Evolutionary conservation across 2,113 vertebrate genomes (phyloP).

Genomic region (Thermophis baileyi): DNA sequence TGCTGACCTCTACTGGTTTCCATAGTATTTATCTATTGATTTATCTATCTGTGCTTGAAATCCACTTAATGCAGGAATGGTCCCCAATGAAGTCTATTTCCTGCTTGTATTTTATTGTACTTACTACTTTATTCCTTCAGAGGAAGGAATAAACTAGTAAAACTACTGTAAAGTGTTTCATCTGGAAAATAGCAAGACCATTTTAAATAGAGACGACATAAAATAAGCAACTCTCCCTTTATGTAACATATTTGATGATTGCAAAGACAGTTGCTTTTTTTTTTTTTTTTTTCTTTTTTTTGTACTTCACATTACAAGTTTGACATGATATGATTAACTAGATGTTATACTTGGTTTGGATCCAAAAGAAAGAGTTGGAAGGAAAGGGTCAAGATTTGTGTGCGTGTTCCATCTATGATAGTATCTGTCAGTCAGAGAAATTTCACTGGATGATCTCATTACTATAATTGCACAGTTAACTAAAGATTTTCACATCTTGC

Average conservation of each 20-base stretch:
- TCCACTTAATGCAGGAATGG: neutral
- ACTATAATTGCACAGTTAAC: constrained; percentile 54
- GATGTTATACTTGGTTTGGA: neutral
- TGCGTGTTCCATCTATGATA: neutral
- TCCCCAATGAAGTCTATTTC: neutral
- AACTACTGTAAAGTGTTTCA: neutral
- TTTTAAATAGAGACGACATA: neutral
- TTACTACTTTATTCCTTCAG: neutral
- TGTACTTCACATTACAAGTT: neutral
- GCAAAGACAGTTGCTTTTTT: neutral
- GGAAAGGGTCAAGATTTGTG: constrained; percentile 4
- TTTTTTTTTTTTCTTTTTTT: no score
- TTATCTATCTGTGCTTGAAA: neutral
- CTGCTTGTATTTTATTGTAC: neutral
- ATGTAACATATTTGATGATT: neutral
- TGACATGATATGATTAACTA: neutral
- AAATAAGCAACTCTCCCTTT: neutral
- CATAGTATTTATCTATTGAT: neutral
- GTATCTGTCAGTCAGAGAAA: constrained; percentile 43
- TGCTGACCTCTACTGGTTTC: neutral
- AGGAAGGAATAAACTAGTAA: neutral
- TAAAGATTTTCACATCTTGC: constrained; percentile 40
- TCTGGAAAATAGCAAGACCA: neutral
- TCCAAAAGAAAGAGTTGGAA: constrained; percentile 11
- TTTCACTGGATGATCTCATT: constrained; percentile 55